Conservation (phyloP, 2,888 invertebrate species). For the Scrobipalpa costella region DNA sequence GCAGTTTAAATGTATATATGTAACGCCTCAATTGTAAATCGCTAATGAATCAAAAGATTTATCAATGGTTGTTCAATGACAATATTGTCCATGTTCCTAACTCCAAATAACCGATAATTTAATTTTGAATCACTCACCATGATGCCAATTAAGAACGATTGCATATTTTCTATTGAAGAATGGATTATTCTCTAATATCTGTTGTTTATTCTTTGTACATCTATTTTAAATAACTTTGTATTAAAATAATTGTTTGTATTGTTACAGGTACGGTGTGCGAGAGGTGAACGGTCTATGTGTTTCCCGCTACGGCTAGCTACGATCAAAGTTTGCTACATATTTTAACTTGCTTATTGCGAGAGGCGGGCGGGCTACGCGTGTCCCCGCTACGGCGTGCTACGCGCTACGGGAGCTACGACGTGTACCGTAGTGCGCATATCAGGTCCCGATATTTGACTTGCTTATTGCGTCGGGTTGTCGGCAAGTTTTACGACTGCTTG, state of each 20-base stretch:
- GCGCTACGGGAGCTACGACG: background rate
- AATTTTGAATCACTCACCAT: no score
- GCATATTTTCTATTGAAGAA: no score
- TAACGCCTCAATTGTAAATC: background rate
- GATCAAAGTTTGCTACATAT: background rate
- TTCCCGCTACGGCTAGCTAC: constrained; percentile 1
- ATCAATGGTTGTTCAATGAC: no score
- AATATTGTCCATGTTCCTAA: no score
- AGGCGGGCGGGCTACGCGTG: background rate
- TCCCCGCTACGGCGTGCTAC: background rate
- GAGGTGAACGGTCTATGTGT: no score
- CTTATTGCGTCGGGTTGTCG: constrained; percentile 6
- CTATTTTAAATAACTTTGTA: background rate
- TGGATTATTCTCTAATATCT: no score
- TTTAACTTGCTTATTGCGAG: no score
- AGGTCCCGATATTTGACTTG: constrained; percentile 9
- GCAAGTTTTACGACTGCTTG: constrained; percentile 5
- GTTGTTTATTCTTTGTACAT: no score
- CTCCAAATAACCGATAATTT: no score
- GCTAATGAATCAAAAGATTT: no score
- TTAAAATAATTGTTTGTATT: constrained; percentile 24
- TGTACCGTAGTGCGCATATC: background rate
- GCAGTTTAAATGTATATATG: background rate
- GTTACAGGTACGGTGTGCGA: constrained; percentile 26
- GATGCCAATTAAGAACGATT: no score